These are phyloP conservation scores for Tretioscincus oriximinensis DNA, from an alignment of 2,113 vertebrate species.

Conservation along the genomic window DNA sequence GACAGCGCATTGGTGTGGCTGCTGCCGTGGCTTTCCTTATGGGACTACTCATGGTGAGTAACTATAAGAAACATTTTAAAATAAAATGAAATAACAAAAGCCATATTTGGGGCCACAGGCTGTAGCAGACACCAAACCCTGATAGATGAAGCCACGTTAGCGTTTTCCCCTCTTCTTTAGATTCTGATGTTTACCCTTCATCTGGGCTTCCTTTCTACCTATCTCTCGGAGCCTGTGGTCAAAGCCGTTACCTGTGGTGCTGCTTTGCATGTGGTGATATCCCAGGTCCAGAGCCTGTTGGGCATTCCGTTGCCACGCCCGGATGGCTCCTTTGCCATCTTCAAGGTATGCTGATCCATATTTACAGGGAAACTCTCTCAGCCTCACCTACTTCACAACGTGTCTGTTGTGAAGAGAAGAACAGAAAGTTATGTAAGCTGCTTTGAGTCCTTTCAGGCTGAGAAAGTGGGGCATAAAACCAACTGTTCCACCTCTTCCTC, in stretches of 20 bases:
- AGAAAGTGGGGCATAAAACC: no score
- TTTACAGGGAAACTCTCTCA: neutral
- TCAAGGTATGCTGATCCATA: constrained; percentile 73
- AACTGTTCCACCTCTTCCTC: no score
- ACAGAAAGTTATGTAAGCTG: no score
- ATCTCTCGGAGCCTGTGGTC: constrained; percentile 88
- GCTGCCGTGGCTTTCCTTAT: constrained; percentile 84
- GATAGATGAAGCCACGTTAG: neutral
- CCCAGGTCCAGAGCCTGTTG: constrained; percentile 88
- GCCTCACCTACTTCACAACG: neutral
- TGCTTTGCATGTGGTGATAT: constrained; percentile 87
- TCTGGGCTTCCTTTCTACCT: constrained; percentile 88
- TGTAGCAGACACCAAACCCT: neutral
- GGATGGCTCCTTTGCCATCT: constrained; percentile 85
- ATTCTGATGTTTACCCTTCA: constrained; percentile 86
- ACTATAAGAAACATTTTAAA: no score
- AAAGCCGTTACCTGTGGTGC: constrained; percentile 91
- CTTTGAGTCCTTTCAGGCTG: no score
- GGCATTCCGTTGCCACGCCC: constrained; percentile 83
- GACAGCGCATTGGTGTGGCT: constrained; percentile 82
- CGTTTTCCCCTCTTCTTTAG: constrained; percentile 53
- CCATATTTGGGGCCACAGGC: no score
- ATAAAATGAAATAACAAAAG: no score
- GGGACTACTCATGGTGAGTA: constrained; percentile 84
- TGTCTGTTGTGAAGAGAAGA: neutral